Evolutionary conservation across 2,888 invertebrate genomes (phyloP).

Genomic region (Andrena bicolor): DNA sequence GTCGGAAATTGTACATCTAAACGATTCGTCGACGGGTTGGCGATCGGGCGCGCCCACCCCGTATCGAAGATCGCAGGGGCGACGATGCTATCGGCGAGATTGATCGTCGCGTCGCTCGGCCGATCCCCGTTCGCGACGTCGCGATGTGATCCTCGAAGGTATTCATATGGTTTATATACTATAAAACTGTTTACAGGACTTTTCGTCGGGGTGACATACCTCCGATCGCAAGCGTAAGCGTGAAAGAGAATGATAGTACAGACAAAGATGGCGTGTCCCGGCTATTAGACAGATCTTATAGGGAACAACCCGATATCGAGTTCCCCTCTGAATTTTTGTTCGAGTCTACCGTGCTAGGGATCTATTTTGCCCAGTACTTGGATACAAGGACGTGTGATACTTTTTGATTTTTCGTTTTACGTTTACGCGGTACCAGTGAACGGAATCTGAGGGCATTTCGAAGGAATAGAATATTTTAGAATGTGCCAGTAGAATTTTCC

Average conservation of each 20-base stretch:
- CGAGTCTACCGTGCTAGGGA: not conserved
- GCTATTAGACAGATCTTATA: conserved; percentile 11
- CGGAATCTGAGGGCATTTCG: not conserved
- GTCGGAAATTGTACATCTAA: conserved; percentile 53
- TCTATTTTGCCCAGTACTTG: not conserved
- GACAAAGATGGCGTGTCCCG: conserved; percentile 29
- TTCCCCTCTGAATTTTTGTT: not conserved
- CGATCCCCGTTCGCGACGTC: conserved; percentile 34
- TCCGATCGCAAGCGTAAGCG: conserved; percentile 52
- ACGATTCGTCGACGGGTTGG: conserved; percentile 9
- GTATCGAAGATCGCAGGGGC: not conserved
- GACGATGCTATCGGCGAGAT: conserved; percentile 28
- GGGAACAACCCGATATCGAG: conserved; percentile 19
- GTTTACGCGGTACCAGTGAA: not conserved
- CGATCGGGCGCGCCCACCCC: too few species aligned
- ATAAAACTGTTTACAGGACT: conserved; percentile 60
- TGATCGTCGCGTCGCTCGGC: conserved; percentile 38
- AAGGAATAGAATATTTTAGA: not conserved
- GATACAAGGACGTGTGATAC: not conserved
- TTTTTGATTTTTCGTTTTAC: not conserved
- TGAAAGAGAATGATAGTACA: conserved; percentile 35
- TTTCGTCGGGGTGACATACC: conserved; percentile 50
- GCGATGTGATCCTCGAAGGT: conserved; percentile 54
- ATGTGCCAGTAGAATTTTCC: not conserved
- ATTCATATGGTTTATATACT: conserved; percentile 48